These are phyloP conservation scores for Oasisia sp. DNA, from an alignment of 2,888 invertebrate genomes.

Conservation along the genomic window DNA sequence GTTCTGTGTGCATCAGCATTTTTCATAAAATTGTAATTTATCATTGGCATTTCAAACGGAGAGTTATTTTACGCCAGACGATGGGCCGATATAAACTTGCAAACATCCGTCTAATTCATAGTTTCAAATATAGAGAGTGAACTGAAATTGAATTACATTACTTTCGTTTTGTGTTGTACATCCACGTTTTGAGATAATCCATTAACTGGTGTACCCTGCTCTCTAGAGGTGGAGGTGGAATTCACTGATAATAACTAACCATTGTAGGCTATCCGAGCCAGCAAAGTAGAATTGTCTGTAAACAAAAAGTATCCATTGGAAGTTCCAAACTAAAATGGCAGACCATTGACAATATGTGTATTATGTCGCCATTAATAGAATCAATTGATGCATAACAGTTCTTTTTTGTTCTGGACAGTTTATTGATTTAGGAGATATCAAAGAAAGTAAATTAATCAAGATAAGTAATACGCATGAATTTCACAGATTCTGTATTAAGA, in stretches of 20 bases:
- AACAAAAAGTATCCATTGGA: not conserved
- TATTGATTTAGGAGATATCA: not conserved
- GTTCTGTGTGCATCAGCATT: too few relatives aligned
- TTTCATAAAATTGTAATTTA: too few relatives aligned
- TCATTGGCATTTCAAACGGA: not conserved
- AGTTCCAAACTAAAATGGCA: not conserved
- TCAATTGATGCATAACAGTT: not conserved
- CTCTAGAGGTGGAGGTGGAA: slow-evolving; percentile 13
- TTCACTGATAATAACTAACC: not conserved
- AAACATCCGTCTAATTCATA: not conserved
- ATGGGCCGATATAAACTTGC: not conserved
- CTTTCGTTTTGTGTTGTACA: not conserved
- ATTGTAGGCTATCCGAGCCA: not conserved
- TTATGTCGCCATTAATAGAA: not conserved
- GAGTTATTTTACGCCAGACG: not conserved
- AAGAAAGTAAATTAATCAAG: not conserved
- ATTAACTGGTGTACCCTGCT: not conserved
- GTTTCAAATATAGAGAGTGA: not conserved
- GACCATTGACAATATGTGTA: not conserved
- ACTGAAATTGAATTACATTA: too few relatives aligned
- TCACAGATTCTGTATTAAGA: too few relatives aligned
- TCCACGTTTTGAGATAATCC: not conserved
- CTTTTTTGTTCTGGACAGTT: not conserved
- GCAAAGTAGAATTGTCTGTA: not conserved
- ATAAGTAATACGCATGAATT: too few relatives aligned